phyloP scores from a whole-genome alignment of 2,888 invertebrate species.

The Melinopterus prodromus region DNA sequence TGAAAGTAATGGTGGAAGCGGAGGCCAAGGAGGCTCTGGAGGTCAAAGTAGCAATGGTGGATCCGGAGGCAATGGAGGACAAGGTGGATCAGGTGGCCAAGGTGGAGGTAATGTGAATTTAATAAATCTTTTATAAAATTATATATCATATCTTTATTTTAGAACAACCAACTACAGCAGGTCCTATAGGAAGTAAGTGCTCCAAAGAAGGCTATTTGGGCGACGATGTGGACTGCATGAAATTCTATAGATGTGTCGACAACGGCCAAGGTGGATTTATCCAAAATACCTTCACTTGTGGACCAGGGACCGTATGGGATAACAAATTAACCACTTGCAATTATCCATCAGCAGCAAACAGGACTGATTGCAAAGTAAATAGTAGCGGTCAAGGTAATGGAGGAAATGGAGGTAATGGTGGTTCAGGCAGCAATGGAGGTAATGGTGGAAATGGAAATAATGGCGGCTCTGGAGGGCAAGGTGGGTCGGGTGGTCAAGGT shows the following conservation, averaged over 20 bases:
- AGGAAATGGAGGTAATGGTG: slow-evolving; percentile 36
- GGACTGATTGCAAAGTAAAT: slow-evolving; percentile 74
- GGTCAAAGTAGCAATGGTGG: slow-evolving; percentile 14
- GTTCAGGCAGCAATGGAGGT: neutral
- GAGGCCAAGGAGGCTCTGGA: neutral
- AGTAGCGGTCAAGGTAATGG: slow-evolving; percentile 60
- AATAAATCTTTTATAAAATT: neutral
- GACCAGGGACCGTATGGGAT: slow-evolving; percentile 82
- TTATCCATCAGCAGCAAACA: slow-evolving; percentile 65
- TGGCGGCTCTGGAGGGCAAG: neutral
- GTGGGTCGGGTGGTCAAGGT: neutral
- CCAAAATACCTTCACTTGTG: slow-evolving; percentile 76
- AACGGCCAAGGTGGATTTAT: slow-evolving; percentile 54
- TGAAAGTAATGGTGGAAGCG: neutral
- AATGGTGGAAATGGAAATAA: neutral
- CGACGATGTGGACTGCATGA: slow-evolving; percentile 73
- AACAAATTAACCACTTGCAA: slow-evolving; percentile 74
- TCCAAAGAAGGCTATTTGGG: slow-evolving; percentile 74
- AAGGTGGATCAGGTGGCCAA: slow-evolving; percentile 1
- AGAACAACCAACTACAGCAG: slow-evolving; percentile 12
- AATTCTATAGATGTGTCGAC: slow-evolving; percentile 79
- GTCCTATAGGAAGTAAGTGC: slow-evolving; percentile 56
- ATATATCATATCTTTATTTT: neutral
- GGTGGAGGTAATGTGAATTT: neutral
- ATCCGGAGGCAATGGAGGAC: slow-evolving; percentile 17